Evolutionary conservation across 2,888 invertebrate genomes (phyloP), one percentile per base, ranked within the genome.

Genomic region (Xestia rhomboidea): DNA sequence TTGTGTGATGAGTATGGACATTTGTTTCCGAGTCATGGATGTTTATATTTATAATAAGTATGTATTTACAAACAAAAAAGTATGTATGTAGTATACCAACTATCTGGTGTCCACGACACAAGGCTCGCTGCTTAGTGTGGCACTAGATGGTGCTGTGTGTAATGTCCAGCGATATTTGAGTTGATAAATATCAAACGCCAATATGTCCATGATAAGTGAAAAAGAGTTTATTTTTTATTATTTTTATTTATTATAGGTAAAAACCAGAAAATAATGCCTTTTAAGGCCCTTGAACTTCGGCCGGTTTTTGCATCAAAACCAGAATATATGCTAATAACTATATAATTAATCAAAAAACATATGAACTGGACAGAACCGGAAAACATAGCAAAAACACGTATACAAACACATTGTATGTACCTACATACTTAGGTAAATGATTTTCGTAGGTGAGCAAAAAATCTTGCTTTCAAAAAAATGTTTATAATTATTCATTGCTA

Each of bases 321-420:
- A 70, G 21, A 60, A 69, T 60, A 21, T 69, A 69, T 49, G 72
- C 2, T 72, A 68, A 49, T 27, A 68, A 54, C 10, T 34, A 71
- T 27, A 7, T 2, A 66, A 15, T 21, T 51, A 51, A 7, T 18
- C 1, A 30, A 51, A 67, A 68, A 15, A 68, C 21, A 68, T n/a
- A 18, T 15, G 11, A 6, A 24, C 24, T 30, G 18, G 4, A 30
- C 4, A 27, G 11, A 41, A 69, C 11, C 15, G 4, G 69, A 51
- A 51, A 73, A 73, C 51, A 15, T 38, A 24, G 18, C 38, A 72
- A 72, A 72, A 72, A 38, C 30, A 34, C 41, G 41, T 1, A 30
- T 30, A 18, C 13, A 44, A 73, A 34, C 8, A 54, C 21, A 44
- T 21, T 60, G 10, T 21, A 60, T 30, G 21, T 57, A 18, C 68